Base-by-base conservation (phyloP, 2,113 vertebrate species). In the Cettia cetti region DNA sequence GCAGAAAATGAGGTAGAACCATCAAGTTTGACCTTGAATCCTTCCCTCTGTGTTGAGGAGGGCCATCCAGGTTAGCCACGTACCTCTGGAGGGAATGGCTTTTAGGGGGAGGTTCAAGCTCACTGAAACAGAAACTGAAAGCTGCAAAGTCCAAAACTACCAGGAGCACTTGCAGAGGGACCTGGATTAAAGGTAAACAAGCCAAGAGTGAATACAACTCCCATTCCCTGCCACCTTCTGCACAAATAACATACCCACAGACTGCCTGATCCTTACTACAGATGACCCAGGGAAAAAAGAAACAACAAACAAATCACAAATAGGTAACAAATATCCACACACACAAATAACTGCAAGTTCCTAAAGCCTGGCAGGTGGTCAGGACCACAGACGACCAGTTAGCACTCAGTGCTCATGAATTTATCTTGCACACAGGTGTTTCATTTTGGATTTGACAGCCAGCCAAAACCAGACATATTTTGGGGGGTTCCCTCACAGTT, bases 361-460 rank as follows among this genome's bases (percentile, higher is more conserved):
- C 28, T 74, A 28, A 72, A 90, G 77, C 40, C 56, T 74, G 92
- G 86, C 89, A 86, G 64, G 89, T 35, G 33, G 52, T 54, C 52
- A 65, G 76, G 49, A 76, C 52, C 68, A 74, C 31, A 70, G 72
- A 63, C 1, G 1, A 80, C 42, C 47, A 74, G 53, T 77, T 40
- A 82, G 79, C 68, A 30, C 35, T 63, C 52, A 27, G 16, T 7
- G 52, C 6, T 47, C 82, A 31, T 2, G 1, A 54, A 80, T 88
- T 88, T 66, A 39, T 70, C 89, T 56, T 53, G 72, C 60, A 93
- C 52, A 70, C 76, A 77, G 88, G 94, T 93, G 92, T 95, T 96
- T 80, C 85, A 90, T 94, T 93, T 94, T 65, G 59, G 22, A 81
- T 77, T 72, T 92, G 94, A 89, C 60, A 86, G 76, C 27, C 82